A percentile compares a stretch with the other conserved stretches of the same genome.
These are phyloP conservation scores for Drosophila siamana DNA, from an alignment of 2,888 invertebrate species.

Conservation along the genomic window DNA sequence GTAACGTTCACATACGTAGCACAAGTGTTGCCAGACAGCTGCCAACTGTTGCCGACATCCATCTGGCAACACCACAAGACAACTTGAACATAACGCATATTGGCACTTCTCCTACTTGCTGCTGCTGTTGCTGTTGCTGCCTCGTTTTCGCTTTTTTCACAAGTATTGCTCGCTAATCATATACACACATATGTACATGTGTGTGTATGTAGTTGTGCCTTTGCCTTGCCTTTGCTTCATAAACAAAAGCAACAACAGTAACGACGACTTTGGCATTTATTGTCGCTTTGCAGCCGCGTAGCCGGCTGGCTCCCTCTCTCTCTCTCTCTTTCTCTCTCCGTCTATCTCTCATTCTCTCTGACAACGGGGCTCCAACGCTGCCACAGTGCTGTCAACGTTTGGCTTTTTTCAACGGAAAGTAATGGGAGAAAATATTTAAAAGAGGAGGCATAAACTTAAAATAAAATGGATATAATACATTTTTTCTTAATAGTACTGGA, in stretches of 20 bases:
- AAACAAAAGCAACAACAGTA: slow-evolving; percentile 32
- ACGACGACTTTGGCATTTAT: slow-evolving; percentile 30
- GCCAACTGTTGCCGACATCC: slow-evolving; percentile 35
- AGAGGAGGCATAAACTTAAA: too few relatives aligned
- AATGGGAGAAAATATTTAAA: too few relatives aligned
- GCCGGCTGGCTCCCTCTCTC: slow-evolving; percentile 33
- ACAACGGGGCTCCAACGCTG: slow-evolving; percentile 43
- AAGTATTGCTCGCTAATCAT: slow-evolving; percentile 58
- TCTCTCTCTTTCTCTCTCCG: slow-evolving; percentile 33
- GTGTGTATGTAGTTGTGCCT: slow-evolving; percentile 17
- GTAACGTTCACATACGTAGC: not conserved
- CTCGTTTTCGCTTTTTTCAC: slow-evolving; percentile 28
- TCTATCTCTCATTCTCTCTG: slow-evolving; percentile 36
- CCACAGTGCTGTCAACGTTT: not conserved
- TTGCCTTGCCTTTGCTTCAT: slow-evolving; percentile 27
- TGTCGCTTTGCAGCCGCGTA: slow-evolving; percentile 60
- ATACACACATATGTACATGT: not conserved
- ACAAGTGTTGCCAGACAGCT: slow-evolving; percentile 15
- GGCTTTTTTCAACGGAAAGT: too few relatives aligned
- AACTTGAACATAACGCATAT: slow-evolving; percentile 20
- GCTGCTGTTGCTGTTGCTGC: slow-evolving; percentile 15
- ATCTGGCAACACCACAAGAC: slow-evolving; percentile 44
- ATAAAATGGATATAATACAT: too few relatives aligned
- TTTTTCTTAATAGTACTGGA: too few relatives aligned
- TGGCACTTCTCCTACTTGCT: slow-evolving; percentile 42